Base-by-base conservation (phyloP, 2,888 invertebrate genomes). In the Zaprionus lineosus region DNA sequence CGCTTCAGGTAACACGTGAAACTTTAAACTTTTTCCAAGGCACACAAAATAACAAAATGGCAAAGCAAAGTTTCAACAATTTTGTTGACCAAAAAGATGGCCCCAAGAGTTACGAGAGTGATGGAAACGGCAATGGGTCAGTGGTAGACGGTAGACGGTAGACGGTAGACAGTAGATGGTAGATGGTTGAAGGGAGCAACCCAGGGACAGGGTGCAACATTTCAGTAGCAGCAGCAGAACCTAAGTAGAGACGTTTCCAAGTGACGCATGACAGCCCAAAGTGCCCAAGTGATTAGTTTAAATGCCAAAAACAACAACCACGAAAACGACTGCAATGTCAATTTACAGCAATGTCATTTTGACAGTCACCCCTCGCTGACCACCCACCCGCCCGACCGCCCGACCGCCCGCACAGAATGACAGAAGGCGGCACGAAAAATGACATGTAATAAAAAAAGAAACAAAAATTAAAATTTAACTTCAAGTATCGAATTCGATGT, bases 241-340 rank as follows among this genome's bases (percentile, higher is more conserved):
- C 33, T 63, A 51, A 66, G 55, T 36, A 51, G 40, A 62, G 44
- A 69, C 70, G 65, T 34, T 46, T 48, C 68, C 59, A 57, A 71
- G 58, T 60, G 61, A 60, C 50, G 44, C 48, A 51, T 57, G 75
- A 71, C 75, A 75, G 59, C 31, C 48, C 40, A 63, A 72, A 64
- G 74, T 75, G 72, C 14, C 46, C 57, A 53, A 64, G 46, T 72
- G 68, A 74, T 74, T 74, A 74, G 76, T 72, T 71, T 53, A 71
- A 71, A 68, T 71, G 76, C 36, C 72, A 71, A 52, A 53, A 37
- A 34, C 40, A 63, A 60, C 52, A 64, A 52, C 50, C 41, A 18
- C 37, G 58, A 29, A 4, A 50, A 21, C 39, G 19, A 58, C 44
- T 55, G 59, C 74, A 58, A 41, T 53, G 58, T 53, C 66, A 65